Conservation (phyloP, 2,888 invertebrate genomes). For the Tipula vernalis region DNA sequence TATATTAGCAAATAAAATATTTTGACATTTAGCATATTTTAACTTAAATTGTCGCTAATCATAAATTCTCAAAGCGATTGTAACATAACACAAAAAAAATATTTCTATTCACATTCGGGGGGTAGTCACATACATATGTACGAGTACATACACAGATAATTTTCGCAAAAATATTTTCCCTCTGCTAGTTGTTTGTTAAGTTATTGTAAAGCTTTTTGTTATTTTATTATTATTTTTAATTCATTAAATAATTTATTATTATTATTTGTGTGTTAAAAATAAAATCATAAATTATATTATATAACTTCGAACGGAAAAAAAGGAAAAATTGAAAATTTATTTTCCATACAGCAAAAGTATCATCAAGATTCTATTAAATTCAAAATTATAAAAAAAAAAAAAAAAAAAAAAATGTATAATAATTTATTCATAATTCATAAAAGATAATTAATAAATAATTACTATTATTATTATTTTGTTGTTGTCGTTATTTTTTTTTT, state of each 20-base stretch:
- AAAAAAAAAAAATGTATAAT: background rate
- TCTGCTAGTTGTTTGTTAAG: background rate
- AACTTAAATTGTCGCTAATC: background rate
- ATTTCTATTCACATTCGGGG: background rate
- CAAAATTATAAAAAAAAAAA: background rate
- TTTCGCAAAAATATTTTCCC: background rate
- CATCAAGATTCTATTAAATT: conserved; percentile 4
- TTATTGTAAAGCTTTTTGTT: background rate
- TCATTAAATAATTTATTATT: background rate
- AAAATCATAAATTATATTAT: background rate
- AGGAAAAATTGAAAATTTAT: background rate
- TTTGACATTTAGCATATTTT: background rate
- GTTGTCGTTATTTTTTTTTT: background rate
- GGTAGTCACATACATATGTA: background rate
- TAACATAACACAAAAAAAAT: background rate
- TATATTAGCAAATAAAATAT: background rate
- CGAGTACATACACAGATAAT: background rate
- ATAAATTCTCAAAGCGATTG: background rate
- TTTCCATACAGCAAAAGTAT: background rate
- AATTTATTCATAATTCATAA: conserved; percentile 1
- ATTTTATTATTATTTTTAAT: background rate
- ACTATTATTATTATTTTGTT: background rate
- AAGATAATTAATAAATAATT: conserved; percentile 4
- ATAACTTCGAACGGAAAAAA: background rate
- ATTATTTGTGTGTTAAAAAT: background rate